Conservation (phyloP, 2,113 vertebrate species). For the Tenebrosternarchus preto region DNA sequence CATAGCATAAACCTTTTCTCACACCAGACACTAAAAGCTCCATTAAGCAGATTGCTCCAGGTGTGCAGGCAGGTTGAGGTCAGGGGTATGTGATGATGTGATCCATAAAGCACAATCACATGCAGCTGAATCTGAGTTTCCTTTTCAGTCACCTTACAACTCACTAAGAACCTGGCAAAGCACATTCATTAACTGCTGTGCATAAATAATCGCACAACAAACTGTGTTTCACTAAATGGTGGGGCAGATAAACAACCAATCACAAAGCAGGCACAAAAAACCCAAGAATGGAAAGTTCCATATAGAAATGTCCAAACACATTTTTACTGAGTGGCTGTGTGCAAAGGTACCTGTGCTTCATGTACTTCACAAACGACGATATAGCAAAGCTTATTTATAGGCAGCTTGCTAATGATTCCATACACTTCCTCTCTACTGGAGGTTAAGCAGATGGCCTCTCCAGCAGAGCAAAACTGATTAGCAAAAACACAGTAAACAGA, state of each 20-base stretch:
- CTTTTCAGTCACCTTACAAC: background rate
- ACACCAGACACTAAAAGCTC: slow-evolving; percentile 47
- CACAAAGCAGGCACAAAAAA: background rate
- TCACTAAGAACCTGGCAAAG: background rate
- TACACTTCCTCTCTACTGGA: slow-evolving; percentile 38
- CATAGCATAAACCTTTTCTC: slow-evolving; percentile 44
- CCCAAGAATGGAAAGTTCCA: background rate
- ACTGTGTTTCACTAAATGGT: background rate
- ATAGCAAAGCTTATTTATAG: slow-evolving; percentile 33
- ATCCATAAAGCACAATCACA: slow-evolving; percentile 33
- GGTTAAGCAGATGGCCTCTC: slow-evolving; percentile 48
- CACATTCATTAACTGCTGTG: background rate
- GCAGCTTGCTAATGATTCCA: slow-evolving; percentile 48
- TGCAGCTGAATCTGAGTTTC: background rate
- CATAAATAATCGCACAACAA: background rate
- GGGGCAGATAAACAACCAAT: background rate
- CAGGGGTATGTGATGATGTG: background rate
- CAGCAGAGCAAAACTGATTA: slow-evolving; percentile 50
- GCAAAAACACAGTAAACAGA: slow-evolving; percentile 28
- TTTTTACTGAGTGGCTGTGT: background rate
- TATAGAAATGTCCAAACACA: background rate
- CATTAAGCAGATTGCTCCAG: slow-evolving; percentile 42
- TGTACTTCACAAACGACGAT: background rate
- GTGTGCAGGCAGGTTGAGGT: slow-evolving; percentile 20
- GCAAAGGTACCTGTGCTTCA: background rate